These are phyloP conservation scores for Papilio elwesi DNA, from an alignment of 2,888 invertebrate genomes.

Conservation along the genomic window DNA sequence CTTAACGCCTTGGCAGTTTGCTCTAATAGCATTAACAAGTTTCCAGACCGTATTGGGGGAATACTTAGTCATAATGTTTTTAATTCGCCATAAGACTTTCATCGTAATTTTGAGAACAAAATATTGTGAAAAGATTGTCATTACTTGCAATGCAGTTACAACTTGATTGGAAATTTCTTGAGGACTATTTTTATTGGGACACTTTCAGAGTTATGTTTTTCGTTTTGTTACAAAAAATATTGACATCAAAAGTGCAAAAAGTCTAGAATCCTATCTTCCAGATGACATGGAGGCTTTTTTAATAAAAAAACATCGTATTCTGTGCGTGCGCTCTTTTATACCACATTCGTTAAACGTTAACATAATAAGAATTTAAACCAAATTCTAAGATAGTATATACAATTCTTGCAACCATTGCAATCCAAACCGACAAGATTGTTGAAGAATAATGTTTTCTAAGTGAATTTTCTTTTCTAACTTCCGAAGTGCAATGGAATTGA, in stretches of 20 bases:
- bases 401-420: constrained; percentile 20
- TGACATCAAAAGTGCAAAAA: too few relatives aligned
- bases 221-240: too few relatives aligned
- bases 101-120: neutral
- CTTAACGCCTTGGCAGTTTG: constrained; percentile 77
- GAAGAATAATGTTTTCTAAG: constrained; percentile 53
- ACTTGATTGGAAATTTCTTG: too few relatives aligned
- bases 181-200: too few relatives aligned
- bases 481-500: constrained; percentile 74
- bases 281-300: neutral
- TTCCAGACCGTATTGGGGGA: constrained; percentile 80
- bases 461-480: constrained; percentile 65
- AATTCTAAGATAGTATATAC: constrained; percentile 14
- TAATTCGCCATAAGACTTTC: constrained; percentile 17
- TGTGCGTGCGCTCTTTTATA: neutral
- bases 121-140: neutral
- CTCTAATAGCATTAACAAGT: constrained; percentile 82
- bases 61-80: constrained; percentile 52
- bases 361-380: constrained; percentile 5
- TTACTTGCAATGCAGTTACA: neutral
- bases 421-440: constrained; percentile 46
- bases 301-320: neutral
- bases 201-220: too few relatives aligned
- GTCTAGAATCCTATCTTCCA: neutral
- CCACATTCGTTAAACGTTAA: neutral